Base-by-base conservation (phyloP, 2,797 vertebrate genomes). In the Capromys pilorides region DNA sequence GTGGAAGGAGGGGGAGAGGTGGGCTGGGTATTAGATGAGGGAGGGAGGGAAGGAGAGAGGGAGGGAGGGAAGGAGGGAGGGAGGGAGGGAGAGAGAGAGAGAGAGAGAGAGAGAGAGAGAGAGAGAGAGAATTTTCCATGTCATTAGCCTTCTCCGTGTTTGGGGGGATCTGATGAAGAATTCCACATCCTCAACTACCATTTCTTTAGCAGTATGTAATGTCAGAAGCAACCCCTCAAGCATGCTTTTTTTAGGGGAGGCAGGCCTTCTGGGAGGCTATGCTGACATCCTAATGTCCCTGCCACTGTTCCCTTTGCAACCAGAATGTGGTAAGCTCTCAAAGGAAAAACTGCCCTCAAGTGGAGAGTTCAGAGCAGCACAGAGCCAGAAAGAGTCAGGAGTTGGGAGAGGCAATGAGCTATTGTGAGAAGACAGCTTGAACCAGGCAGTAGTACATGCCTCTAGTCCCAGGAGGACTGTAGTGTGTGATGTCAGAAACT, bases 291-390 rank as follows among this genome's bases (percentile, higher is more conserved):
- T 87, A 90, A 84, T 84, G 79, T 97, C 88, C 87, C 88, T 95
- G 87, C 45, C 86, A 26, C 85, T 93, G 64, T 96, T 95, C 86
- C 86, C 75, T 93, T 96, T 94, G 97, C 82, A 94, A 75, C 82
- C 81, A 95, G 75, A 96, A 88, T 73, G 80, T 75, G 77, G 66
- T 14, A 45, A 92, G 86, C 61, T 94, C 87, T 54, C 18, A 31
- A 71, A 49, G 83, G 54, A 54, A 61, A 19, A 71, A 78, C 88
- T 86, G 80, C 39, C 61, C 41, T 86, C 39, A 49, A 91, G 66
- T 67, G 39, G 79, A 92, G 69, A 86, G 33, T 77, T 21, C 14
- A 61, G 54, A 85, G 77, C 21, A 88, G 54, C 51, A 41, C 0
- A 0, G 67, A 84, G 39, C 84, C 51, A 71, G 75, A 21, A 75